Evolutionary conservation across 2,113 vertebrate species (phyloP), one percentile per base, ranked within the genome.

Genomic region (Apus apus): DNA sequence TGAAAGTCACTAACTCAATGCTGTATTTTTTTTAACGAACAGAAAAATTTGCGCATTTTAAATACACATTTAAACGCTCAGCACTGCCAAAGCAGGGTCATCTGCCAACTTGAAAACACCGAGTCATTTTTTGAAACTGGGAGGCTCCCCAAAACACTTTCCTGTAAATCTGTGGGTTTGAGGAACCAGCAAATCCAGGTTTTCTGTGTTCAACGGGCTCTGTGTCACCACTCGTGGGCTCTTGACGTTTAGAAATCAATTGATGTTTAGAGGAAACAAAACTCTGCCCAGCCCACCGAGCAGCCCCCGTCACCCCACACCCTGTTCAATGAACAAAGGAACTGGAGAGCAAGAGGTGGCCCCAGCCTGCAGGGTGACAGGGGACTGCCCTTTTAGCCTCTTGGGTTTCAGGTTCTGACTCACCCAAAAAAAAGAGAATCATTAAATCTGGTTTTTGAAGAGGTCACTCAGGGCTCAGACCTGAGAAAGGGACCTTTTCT

Each of bases 341-440:
- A 34, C 5, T 30, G 89, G 19, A 57, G 29, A 48, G 62, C 9
- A 15, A 30, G 73, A 30, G 11, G 8, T 1, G 19, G 25, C 4
- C 4, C 56, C n/a, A 25, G 60, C 17, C 56, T 5, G 5, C 30
- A 13, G 62, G 1, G 6, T 5, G 54, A 9, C 1, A 22, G 9
- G 7, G 76, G 15, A 13, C 64, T 20, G 65, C 62, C 38, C 45
- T 22, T 15, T 40, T 8, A 17, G 16, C 30, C 60, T n/a, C 58
- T 11, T 4, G 19, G 10, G 14, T 7, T 14, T 9, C 6, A 11
- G 62, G 36, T 17, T 43, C 5, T 26, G 68, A 51, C 60, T 43
- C 81, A 64, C 54, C n/a, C 23, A 20, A 19, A 13, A 2, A 2
- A 13, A 18, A 23, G 26, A 38, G 2, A 30, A 34, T 2, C 14